Evolutionary conservation across 1,140 invertebrate genomes (phyloP).

Genomic region (Lucilia cuprina): DNA sequence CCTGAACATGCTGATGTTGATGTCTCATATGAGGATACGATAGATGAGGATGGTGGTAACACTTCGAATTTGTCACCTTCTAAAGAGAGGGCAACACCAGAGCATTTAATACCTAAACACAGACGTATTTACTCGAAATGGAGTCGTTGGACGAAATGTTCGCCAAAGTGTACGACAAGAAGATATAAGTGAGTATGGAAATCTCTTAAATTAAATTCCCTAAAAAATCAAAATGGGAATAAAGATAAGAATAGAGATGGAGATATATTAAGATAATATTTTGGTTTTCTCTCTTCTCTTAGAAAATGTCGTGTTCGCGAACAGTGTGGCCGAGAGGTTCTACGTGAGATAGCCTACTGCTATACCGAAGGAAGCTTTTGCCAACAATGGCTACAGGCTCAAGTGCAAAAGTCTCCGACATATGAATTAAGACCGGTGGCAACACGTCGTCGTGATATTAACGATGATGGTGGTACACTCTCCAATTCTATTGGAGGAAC

Average conservation of each 20-base stretch:
- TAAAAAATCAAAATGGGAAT: too few relatives aligned
- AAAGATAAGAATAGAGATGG: too few relatives aligned
- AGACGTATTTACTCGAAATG: constrained; percentile 60
- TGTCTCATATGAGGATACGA: constrained; percentile 48
- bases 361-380: constrained; percentile 81
- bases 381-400: constrained; percentile 73
- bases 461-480: constrained; percentile 38
- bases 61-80: constrained; percentile 10
- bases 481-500: constrained; percentile 45
- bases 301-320: constrained; percentile 78
- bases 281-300: not conserved
- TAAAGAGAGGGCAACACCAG: constrained; percentile 47
- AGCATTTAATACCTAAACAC: constrained; percentile 45
- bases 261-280: too few relatives aligned
- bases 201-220: too few relatives aligned
- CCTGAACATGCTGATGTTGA: constrained; percentile 36
- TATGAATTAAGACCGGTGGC: constrained; percentile 47
- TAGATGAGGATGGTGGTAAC: constrained; percentile 30
- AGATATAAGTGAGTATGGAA: constrained; percentile 56
- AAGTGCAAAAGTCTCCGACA: constrained; percentile 49
- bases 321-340: constrained; percentile 76
- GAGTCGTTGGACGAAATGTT: constrained; percentile 64
- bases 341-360: constrained; percentile 84
- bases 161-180: constrained; percentile 61
- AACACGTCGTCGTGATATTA: constrained; percentile 45